These are phyloP conservation scores for Limenitis camilla DNA, from an alignment of 2,888 invertebrate species.

Conservation along the genomic window DNA sequence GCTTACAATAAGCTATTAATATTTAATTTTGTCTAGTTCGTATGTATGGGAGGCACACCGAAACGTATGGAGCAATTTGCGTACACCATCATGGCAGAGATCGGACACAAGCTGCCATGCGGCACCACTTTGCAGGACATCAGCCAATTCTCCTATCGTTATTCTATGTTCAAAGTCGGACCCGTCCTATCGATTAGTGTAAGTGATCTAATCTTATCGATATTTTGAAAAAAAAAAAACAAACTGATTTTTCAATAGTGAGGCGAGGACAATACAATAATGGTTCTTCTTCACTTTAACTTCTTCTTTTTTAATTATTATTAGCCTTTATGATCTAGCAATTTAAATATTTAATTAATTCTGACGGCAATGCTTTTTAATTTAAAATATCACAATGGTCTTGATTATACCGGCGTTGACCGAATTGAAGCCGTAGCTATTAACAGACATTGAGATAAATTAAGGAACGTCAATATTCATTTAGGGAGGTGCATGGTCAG, in stretches of 20 bases:
- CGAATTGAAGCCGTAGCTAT: conserved; percentile 12
- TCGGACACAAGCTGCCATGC: conserved; percentile 90
- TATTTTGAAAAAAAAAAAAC: neutral
- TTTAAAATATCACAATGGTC: conserved; percentile 25
- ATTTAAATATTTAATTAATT: neutral
- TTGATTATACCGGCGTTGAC: conserved; percentile 17
- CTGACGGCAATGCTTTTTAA: conserved; percentile 25
- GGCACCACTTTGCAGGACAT: conserved; percentile 92
- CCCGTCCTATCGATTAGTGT: conserved; percentile 89
- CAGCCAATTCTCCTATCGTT: conserved; percentile 92
- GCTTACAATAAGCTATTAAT: no score
- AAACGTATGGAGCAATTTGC: conserved; percentile 96
- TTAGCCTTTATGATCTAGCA: neutral
- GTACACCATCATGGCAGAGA: conserved; percentile 90
- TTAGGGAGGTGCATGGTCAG: neutral
- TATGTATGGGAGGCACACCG: conserved; percentile 97
- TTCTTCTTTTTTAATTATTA: neutral
- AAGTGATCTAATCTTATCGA: conserved; percentile 55
- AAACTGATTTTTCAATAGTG: neutral
- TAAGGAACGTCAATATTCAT: neutral
- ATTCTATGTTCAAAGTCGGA: conserved; percentile 96
- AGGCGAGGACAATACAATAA: no score
- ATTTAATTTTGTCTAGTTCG: conserved; percentile 78
- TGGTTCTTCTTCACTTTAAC: no score
- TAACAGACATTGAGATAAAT: conserved; percentile 13